These are phyloP conservation scores for Rhegmatorhina hoffmannsi DNA, from an alignment of 2,113 vertebrate species.

Conservation along the genomic window DNA sequence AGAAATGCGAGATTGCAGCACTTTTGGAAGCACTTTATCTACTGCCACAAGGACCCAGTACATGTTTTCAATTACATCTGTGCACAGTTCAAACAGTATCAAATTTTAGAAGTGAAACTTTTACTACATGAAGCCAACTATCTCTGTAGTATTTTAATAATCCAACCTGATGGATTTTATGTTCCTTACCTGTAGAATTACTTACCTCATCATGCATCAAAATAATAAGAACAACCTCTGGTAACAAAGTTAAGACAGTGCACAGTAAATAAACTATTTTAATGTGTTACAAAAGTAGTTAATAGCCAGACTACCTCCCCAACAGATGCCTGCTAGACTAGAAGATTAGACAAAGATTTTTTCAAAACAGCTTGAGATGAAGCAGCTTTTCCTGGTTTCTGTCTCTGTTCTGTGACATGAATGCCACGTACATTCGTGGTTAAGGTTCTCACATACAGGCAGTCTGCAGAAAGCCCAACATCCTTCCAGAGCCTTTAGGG, in stretches of 20 bases:
- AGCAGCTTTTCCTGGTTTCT: background rate
- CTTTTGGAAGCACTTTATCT: background rate
- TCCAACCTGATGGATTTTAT: background rate
- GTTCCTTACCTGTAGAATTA: constrained; percentile 43
- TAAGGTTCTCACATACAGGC: background rate
- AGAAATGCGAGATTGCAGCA: background rate
- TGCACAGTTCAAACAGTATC: background rate
- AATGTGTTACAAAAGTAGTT: background rate
- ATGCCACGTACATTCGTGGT: background rate
- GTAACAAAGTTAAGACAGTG: constrained; percentile 31
- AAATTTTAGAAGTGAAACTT: background rate
- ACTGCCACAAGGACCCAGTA: background rate
- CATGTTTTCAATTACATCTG: background rate
- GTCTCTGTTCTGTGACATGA: background rate
- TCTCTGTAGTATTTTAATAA: background rate
- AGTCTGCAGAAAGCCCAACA: background rate
- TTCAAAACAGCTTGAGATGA: background rate
- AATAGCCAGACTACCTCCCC: background rate
- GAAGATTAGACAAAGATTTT: background rate
- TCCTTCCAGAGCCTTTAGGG: background rate
- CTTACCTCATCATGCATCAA: constrained; percentile 50
- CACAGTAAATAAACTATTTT: constrained; percentile 47
- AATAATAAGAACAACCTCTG: background rate
- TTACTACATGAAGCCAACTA: background rate
- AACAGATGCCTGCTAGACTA: background rate